A percentile compares a stretch with the other conserved stretches of the same genome.
Conservation (phyloP, 2,113 vertebrate genomes). For the Pimephales promelas region DNA sequence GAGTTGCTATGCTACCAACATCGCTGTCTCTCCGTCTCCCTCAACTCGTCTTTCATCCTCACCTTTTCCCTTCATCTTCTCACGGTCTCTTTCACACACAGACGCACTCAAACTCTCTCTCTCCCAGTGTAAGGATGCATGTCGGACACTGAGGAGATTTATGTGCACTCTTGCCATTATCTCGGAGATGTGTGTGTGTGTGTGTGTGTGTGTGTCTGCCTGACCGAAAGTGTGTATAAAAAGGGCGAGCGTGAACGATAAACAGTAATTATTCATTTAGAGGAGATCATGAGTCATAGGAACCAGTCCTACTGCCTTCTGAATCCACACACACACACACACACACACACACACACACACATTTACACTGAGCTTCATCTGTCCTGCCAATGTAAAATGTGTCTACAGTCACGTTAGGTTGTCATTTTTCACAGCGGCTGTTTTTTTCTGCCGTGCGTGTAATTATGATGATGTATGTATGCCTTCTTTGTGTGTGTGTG, state of each 20-base stretch:
- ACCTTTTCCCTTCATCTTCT: constrained; percentile 27
- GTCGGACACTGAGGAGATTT: constrained; percentile 55
- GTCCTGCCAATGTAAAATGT: constrained; percentile 48
- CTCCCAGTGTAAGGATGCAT: constrained; percentile 51
- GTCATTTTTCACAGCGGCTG: constrained; percentile 44
- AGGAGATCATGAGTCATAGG: constrained; percentile 58
- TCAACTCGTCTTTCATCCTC: constrained; percentile 21
- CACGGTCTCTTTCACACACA: neutral
- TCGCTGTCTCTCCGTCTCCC: neutral
- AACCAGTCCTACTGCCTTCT: constrained; percentile 52
- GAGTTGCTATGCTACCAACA: constrained; percentile 58
- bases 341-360: constrained; percentile 32
- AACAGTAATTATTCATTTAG: constrained; percentile 60
- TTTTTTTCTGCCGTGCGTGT: constrained; percentile 24
- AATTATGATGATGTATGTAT: constrained; percentile 40
- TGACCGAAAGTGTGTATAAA: constrained; percentile 41
- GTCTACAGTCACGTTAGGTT: constrained; percentile 33
- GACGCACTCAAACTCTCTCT: neutral
- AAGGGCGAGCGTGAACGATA: constrained; percentile 41
- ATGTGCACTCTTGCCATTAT: constrained; percentile 52
- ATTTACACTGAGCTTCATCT: constrained; percentile 40
- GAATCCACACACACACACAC: constrained; percentile 41
- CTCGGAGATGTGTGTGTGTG: constrained; percentile 11
- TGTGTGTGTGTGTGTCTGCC: constrained; percentile 21
- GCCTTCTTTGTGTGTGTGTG: constrained; percentile 18